Evolutionary conservation across 2,888 invertebrate genomes (phyloP).

Genomic region (Ophion slaviceki): DNA sequence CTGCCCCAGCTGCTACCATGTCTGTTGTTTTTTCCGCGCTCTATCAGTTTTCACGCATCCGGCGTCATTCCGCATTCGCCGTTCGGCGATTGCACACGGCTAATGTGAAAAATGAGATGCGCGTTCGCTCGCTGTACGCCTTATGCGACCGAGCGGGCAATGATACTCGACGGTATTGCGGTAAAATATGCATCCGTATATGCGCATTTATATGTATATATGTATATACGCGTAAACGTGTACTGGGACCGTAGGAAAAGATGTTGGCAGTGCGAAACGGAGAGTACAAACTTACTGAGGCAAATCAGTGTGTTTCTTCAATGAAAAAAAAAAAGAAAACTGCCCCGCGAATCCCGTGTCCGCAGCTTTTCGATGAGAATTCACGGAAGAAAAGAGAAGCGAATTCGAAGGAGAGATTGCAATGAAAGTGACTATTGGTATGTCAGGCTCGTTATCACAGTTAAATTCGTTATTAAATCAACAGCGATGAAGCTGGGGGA

Average conservation of each 20-base stretch:
- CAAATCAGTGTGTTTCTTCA: background rate
- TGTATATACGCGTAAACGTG: background rate
- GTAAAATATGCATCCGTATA: constrained; percentile 10
- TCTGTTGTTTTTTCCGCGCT: constrained; percentile 63
- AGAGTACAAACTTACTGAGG: constrained; percentile 4
- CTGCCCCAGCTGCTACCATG: constrained; percentile 78
- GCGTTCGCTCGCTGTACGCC: background rate
- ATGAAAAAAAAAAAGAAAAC: constrained; percentile 2
- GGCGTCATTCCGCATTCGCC: background rate
- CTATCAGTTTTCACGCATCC: background rate
- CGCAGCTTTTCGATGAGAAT: constrained; percentile 3
- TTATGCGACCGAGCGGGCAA: background rate
- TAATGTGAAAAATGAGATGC: background rate
- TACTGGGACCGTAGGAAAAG: constrained; percentile 9
- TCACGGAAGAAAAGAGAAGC: background rate
- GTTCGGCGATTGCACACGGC: background rate
- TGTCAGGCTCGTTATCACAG: constrained; percentile 57
- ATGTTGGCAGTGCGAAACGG: constrained; percentile 17
- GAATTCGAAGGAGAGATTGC: background rate
- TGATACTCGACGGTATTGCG: constrained; percentile 19
- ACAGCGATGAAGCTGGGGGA: constrained; percentile 43
- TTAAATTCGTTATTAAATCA: constrained; percentile 42
- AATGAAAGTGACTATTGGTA: constrained; percentile 26
- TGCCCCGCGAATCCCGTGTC: background rate
- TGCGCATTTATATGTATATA: background rate